Evolutionary conservation across 2,888 invertebrate genomes (phyloP), one percentile per base, ranked within the genome.

Genomic region (Horisme vitalbata): DNA sequence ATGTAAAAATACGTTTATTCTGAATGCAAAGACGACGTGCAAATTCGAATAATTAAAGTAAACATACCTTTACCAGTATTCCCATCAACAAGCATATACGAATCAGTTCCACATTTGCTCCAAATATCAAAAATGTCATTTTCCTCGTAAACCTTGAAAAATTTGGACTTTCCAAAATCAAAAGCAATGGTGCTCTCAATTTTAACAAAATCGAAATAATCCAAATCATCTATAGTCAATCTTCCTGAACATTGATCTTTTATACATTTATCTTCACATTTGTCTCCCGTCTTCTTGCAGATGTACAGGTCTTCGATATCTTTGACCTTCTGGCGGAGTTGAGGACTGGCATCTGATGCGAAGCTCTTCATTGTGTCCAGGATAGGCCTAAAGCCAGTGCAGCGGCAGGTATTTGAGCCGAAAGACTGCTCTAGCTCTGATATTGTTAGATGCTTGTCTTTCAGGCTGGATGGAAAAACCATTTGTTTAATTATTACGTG

Each of bases 371-470:
- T 93, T 1, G 94, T 92, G 65, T 95, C 95, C 48, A 95, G 68
- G 47, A 96, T 95, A 0, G 95, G 93, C 0, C 95, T 86, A 69
- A 94, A 95, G 0, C 95, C 95, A 0, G 95, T 96, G 65, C 95
- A 96, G 5, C 96, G 91, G 55, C 96, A 96, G 3, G 95, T 93
- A 63, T 95, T 95, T 46, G 94, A 92, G 14, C 94, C 95, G 55
- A 95, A 94, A 0, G 93, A 91, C 56, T 93, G 92, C 66, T 95
- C 95, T 14, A 95, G 81, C 58, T 94, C 92, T 14, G 90, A 83
- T 92, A 93, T 93, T 0, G 92, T 92, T 9, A 93, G 73, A 24
- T 90, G 82, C 7, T 90, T 87, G 62, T 91, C 77, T 32, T 85
- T 59, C 31, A 93, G 70, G 28, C 92, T 92, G 67, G 10, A 11